Base-by-base conservation (phyloP, 1,140 invertebrate genomes). In the Oreohelix idahoensis region DNA sequence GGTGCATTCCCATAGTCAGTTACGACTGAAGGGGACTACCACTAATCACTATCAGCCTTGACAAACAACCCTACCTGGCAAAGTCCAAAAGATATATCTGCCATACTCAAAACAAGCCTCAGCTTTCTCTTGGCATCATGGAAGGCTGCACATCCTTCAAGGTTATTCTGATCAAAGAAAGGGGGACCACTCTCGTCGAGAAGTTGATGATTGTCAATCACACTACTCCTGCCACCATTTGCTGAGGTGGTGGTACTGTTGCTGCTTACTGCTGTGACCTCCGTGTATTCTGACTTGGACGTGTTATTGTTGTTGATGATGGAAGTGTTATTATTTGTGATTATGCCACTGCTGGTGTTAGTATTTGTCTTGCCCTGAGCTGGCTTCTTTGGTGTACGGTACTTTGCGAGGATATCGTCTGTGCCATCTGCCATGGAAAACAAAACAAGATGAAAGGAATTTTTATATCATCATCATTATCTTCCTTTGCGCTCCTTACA, bases 331-430 rank as follows among this genome's bases (percentile, higher is more conserved):
- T 75, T 82, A 51, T 82, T 82, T 4, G 29, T 75, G 71, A n/a
- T 58, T 20, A 69, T 20, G 73, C 58, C n/a, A 36, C n/a, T 29
- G 32, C 53, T 20, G n/a, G 35, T 42, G 66, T 29, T 77, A 10
- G 15, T 35, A 42, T 36, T 49, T 45, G 45, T 17, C 77, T 79
- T 36, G 49, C 17, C 17, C 42, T 35, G 29, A 69, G 70, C 17
- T 69, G 70, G 51, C 45, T 83, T 86, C 71, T 84, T 85, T 0
- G 81, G 82, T 26, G 79, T 95, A 26, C 97, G 94, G 92, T 99
- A 99, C 90, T 98, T 99, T 38, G 96, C 97, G 85, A 99, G 94
- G 89, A 99, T 99, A 89, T 98, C 97, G 90, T 99, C 97, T 23
- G 96, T 95, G 58, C 95, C 95, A 92, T 97, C 96, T 94, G 86